These are phyloP conservation scores for Morpho deidamia DNA, from an alignment of 2,888 invertebrate species.

Conservation along the genomic window DNA sequence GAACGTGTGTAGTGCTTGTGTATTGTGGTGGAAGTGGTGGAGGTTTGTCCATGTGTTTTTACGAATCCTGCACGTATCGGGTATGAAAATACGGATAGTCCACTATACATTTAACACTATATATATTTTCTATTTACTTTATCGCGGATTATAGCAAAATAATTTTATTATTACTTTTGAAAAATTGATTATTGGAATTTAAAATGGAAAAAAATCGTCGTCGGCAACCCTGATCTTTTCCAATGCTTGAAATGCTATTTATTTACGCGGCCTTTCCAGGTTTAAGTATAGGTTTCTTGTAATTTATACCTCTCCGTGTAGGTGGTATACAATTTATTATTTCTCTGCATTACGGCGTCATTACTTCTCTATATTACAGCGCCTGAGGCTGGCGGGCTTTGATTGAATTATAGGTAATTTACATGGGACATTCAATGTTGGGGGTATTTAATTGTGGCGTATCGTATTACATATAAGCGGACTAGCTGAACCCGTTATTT, in stretches of 20 bases:
- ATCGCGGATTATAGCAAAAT: no score
- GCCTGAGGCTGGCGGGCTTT: not conserved
- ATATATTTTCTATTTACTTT: no score
- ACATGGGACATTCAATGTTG: slow-evolving; percentile 1
- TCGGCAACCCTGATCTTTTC: slow-evolving; percentile 36
- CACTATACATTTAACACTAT: no score
- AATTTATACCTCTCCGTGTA: slow-evolving; percentile 42
- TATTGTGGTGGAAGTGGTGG: no score
- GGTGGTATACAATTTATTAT: slow-evolving; percentile 22
- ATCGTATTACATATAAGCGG: not conserved
- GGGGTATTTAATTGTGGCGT: slow-evolving; percentile 1
- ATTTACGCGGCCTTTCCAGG: slow-evolving; percentile 48
- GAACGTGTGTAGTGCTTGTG: no score
- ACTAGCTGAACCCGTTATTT: not conserved
- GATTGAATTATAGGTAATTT: slow-evolving; percentile 9
- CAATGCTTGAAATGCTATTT: slow-evolving; percentile 42
- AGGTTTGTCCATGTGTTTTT: no score
- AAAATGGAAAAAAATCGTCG: not conserved
- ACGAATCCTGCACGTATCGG: no score
- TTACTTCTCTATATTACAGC: not conserved
- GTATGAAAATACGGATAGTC: no score
- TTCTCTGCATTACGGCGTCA: not conserved
- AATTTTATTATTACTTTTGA: no score
- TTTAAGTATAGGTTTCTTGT: slow-evolving; percentile 50
- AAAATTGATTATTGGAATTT: not conserved